Evolutionary conservation across 2,888 invertebrate species (phyloP).

Genomic region (Allolobophora icterica): DNA sequence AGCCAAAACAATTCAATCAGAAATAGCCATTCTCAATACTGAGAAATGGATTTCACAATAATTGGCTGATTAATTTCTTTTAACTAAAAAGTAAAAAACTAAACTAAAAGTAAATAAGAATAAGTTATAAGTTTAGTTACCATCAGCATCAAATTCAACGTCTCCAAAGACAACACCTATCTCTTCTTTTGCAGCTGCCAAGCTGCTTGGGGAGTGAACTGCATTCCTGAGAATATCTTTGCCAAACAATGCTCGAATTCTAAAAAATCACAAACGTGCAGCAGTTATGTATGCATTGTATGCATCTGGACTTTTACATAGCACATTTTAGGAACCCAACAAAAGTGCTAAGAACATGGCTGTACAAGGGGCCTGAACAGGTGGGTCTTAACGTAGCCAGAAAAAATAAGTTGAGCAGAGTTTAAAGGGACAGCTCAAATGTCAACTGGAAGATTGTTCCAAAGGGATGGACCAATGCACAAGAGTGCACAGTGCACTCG

Average conservation of each 20-base stretch:
- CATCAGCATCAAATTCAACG: constrained; percentile 38
- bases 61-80: neutral
- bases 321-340: too few relatives aligned
- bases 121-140: constrained; percentile 23
- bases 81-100: neutral
- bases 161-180: constrained; percentile 59
- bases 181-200: constrained; percentile 52
- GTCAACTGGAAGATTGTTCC: too few relatives aligned
- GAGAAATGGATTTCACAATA: neutral
- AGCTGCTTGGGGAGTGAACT: constrained; percentile 59
- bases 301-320: too few relatives aligned
- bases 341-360: too few relatives aligned
- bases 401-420: too few relatives aligned
- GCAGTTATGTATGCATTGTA: too few relatives aligned
- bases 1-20: neutral
- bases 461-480: too few relatives aligned
- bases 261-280: constrained; percentile 43
- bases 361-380: too few relatives aligned
- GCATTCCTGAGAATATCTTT: constrained; percentile 58
- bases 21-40: neutral
- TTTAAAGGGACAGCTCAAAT: too few relatives aligned
- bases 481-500: too few relatives aligned
- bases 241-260: constrained; percentile 61
- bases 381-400: too few relatives aligned
- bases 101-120: neutral